phyloP scores from a whole-genome alignment of 2,113 vertebrate genomes.

The crab-eating macaque (Macaca fascicularis) region DNA sequence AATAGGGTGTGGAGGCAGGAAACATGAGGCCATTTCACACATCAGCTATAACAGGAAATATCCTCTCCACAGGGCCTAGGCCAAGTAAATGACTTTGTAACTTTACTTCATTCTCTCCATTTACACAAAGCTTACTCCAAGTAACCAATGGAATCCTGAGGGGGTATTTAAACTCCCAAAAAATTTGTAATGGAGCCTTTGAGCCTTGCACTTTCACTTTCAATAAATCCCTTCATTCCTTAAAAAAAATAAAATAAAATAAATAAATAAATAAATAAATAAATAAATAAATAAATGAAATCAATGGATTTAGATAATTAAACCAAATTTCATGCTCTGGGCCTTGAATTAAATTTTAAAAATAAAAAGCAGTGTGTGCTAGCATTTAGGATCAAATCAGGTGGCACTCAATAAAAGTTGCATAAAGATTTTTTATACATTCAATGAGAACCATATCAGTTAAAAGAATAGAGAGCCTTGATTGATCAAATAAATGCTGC shows the following conservation, averaged over 20 bases:
- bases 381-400: background rate
- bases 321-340: background rate
- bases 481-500: background rate
- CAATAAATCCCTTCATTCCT: no score
- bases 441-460: background rate
- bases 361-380: background rate
- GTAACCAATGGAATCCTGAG: no score
- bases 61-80: no score
- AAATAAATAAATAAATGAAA: background rate
- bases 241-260: no score
- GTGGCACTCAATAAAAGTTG: background rate
- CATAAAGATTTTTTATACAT: background rate
- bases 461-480: background rate
- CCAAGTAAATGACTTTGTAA: no score
- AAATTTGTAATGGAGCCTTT: background rate
- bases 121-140: no score
- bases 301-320: background rate
- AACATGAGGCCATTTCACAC: no score
- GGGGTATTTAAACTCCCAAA: background rate
- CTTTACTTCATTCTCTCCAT: no score
- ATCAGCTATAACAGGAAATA: no score
- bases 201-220: no score
- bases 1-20: no score
- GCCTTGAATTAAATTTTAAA: background rate
- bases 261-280: no score